Evolutionary conservation across 2,888 invertebrate species (phyloP), one percentile per base, ranked within the genome.

Genomic region (Labia minor): DNA sequence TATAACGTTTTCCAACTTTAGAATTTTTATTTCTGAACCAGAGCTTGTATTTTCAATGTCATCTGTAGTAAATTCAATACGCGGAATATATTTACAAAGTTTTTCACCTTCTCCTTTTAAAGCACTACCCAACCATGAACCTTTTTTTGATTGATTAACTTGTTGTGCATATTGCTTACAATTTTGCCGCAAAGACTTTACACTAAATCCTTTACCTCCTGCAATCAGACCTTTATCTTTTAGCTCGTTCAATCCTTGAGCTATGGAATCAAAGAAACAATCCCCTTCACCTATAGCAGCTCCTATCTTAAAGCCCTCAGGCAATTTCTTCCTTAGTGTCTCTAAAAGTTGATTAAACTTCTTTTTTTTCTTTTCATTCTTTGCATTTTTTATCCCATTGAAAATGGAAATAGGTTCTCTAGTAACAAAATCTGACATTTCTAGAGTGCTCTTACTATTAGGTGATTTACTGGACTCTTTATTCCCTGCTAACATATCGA

Each of bases 211-310:
- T 70, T 69, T 69, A 69, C 69, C 69, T 69, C 68, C 66, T 70
- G 68, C 65, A 71, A 71, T 71, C 69, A 71, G 69, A 70, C 71
- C 70, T 70, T 71, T 69, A 71, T 70, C 69, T 71, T 71, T 71
- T 71, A 71, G 69, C 66, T 70, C 68, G 65, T 71, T 70, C 69
- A 71, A 70, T 69, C 71, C 71, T 71, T 71, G 71, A 71, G 71
- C 71, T 66, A 70, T 66, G 68, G 71, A 71, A 69, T 71, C 71
- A 71, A 71, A 71, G 67, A 71, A 71, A 69, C 71, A 71, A 71
- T 71, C 70, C 68, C 70, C 71, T 71, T 70, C 67, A 69, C 70
- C 70, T 67, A 71, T 37, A 71, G 71, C 71, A 70, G 67, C 70
- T 69, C 70, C 70, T 69, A 71, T 70, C 67, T 70, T 71, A 71